Evolutionary conservation across 1,140 invertebrate genomes (phyloP).

Genomic region (Cephus cinctus): DNA sequence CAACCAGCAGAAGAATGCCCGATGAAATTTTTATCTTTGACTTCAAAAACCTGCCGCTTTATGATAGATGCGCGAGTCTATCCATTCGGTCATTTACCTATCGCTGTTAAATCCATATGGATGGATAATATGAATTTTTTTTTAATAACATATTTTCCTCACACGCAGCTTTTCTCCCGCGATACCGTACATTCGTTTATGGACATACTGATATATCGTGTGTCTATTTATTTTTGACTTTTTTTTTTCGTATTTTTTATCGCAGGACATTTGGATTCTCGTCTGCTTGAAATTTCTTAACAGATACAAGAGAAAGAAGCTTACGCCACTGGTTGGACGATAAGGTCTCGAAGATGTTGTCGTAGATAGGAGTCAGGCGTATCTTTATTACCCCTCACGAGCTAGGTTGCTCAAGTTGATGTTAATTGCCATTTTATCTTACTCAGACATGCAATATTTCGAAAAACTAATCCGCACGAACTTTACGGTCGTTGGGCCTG

Average conservation of each 20-base stretch:
- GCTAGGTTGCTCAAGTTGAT: conserved; percentile 37
- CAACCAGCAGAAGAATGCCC: neutral
- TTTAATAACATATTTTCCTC: too few relatives aligned
- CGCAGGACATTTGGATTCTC: neutral
- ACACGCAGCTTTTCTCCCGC: too few relatives aligned
- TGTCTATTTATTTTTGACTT: neutral
- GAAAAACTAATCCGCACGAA: conserved; percentile 37
- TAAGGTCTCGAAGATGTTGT: conserved; percentile 39
- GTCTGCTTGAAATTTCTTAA: neutral
- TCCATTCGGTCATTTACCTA: too few relatives aligned
- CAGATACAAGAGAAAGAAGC: neutral
- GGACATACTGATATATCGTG: too few relatives aligned
- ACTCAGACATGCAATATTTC: conserved; percentile 41
- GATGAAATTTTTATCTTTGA: neutral
- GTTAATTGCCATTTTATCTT: conserved; percentile 54
- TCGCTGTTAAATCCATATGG: too few relatives aligned
- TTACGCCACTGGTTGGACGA: conserved; percentile 34
- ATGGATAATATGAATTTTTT: too few relatives aligned
- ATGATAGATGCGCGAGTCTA: conserved; percentile 7
- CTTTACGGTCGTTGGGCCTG: conserved; percentile 27
- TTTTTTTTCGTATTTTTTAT: neutral
- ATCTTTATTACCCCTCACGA: conserved; percentile 51
- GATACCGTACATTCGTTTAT: too few relatives aligned
- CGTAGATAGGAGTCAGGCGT: conserved; percentile 32
- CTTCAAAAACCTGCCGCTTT: neutral